Evolutionary conservation across 2,797 vertebrate species (phyloP), one percentile per base, ranked within the genome.

Genomic region (Buphagus erythrorhynchus): DNA sequence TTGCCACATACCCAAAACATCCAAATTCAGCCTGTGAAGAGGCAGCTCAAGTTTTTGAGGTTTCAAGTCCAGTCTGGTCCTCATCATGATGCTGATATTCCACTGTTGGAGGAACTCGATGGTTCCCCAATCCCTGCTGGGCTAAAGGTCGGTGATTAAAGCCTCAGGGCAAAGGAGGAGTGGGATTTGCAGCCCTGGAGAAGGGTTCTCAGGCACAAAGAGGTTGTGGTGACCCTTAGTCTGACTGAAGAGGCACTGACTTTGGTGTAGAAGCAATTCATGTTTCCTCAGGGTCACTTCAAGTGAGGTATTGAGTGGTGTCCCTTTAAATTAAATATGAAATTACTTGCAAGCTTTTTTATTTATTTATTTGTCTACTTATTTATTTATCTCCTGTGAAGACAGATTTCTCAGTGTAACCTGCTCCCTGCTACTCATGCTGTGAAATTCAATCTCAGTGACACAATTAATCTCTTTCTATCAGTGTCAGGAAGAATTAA

Each of bases 61-160:
- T 12, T 65, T 77, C 69, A 57, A 4, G 7, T 40, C n/a, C 29
- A n/a, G 22, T 1, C 11, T 42, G 25, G 6, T 28, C 13, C 14
- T 65, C 13, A 18, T 3, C 3, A 3, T 0, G 4, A 11, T 45
- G 38, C 7, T 65, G 51, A 35, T n/a, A n/a, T 13, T 9, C 7
- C 9, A 8, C 5, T 6, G 12, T n/a, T 5, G 5, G 36, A 73
- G 59, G 26, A 54, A 8, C 18, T 58, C 2, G 0, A 1, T n/a
- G 43, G 2, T 40, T 54, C 10, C 13, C 8, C 28, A 19, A 2
- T 4, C n/a, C 29, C 6, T 65, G 24, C 33, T 74, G 52, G 20
- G 14, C 12, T 89, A 6, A 36, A 36, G n/a, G 13, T 10, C 5
- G 61, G 38, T 13, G 13, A 15, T 6, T 28, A 0, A n/a, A 74